Evolutionary conservation across 2,888 invertebrate species (phyloP).

Genomic region (Molorchus minor): DNA sequence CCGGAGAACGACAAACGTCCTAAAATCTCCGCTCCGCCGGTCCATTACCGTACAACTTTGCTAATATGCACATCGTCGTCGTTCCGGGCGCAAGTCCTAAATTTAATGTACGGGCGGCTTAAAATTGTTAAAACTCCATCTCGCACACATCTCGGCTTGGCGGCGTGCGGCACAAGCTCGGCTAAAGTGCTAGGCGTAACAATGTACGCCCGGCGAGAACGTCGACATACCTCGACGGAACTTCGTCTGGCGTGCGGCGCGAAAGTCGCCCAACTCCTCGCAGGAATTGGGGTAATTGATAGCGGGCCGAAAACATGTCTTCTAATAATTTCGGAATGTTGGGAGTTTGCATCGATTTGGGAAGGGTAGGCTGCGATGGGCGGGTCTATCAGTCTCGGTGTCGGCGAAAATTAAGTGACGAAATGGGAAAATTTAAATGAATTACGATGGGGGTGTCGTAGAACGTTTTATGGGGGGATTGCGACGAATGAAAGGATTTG

Average conservation of each 20-base stretch:
- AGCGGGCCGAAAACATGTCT: neutral
- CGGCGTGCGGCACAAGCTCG: slow-evolving; percentile 7
- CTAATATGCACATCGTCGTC: slow-evolving; percentile 25
- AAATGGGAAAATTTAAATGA: neutral
- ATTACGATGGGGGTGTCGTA: neutral
- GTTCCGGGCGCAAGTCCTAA: slow-evolving; percentile 9
- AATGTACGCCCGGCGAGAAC: slow-evolving; percentile 5
- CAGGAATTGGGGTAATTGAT: neutral
- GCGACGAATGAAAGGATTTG: neutral
- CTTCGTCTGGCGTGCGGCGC: slow-evolving; percentile 5
- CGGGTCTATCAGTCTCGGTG: neutral
- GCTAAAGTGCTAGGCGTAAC: slow-evolving; percentile 21
- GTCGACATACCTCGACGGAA: slow-evolving; percentile 12
- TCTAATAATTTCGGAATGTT: neutral
- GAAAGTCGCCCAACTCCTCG: neutral
- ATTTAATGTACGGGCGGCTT: slow-evolving; percentile 20
- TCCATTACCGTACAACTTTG: slow-evolving; percentile 24
- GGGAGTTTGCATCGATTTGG: neutral
- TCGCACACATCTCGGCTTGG: slow-evolving; percentile 18
- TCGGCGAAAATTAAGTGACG: neutral
- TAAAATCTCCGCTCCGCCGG: slow-evolving; percentile 9
- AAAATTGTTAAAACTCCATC: slow-evolving; percentile 26
- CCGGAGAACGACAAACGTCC: slow-evolving; percentile 8
- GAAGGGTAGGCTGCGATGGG: neutral
- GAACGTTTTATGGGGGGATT: neutral